Evolutionary conservation across 2,888 invertebrate genomes (phyloP), one percentile per base, ranked within the genome.

Genomic region (Drosophila demipolita): DNA sequence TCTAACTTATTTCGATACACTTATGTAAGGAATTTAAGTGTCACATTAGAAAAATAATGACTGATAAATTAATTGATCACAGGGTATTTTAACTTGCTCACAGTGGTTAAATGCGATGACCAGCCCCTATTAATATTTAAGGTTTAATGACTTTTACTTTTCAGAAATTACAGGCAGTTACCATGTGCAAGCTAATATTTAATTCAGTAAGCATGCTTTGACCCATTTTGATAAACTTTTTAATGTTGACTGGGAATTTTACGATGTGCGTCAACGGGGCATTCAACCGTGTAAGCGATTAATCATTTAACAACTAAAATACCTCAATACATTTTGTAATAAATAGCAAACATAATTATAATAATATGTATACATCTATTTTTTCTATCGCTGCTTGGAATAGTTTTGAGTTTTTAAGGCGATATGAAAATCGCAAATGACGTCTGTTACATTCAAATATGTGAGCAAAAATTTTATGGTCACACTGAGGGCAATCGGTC

Each of bases 211-310:
- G 2, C 33, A 38, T 9, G 12, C 12, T 33, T 29, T 40, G 58
- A 45, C 62, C 59, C 35, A 54, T 49, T 54, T 62, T 49, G 8
- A 59, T 75, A 52, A 40, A 32, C n/a, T 23, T 55, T 63, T 50
- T 12, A 4, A 11, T 17, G 9, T 32, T 38, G 2, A 38, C 36
- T 61, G 63, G 48, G 65, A 66, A 73, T 33, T 52, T 23, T 5
- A 50, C 9, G 33, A 32, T 17, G 6, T 15, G 35, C 2, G 36
- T 38, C 36, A 49, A 20, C 29, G 49, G 69, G 53, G 40, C 58
- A 54, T 26, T 49, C 49, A 42, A 42, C n/a, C 42, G 29, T 36
- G 42, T 17, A 12, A 17, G 6, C 36, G 11, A 54, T 50, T 8
- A 23, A 32, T 20, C 9, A 36, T 49, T 59, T 32, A 49, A 63